Conservation (phyloP, 1,140 invertebrate species). For the Drosophila sturtevanti region DNA sequence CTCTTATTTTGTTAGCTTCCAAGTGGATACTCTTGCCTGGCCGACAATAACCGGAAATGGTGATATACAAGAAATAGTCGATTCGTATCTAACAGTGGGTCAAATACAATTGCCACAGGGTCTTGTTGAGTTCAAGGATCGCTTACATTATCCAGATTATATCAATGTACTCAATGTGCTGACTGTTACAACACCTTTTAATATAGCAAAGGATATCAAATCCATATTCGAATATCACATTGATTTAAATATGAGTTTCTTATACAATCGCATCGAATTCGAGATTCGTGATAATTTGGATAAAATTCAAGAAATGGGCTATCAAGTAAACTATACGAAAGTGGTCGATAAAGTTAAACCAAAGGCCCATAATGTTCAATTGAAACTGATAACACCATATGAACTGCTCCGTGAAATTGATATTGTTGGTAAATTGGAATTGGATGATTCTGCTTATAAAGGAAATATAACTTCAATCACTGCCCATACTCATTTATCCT, state of each 20-base stretch:
- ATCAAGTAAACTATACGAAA: conserved; percentile 84
- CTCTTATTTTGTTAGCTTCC: conserved; percentile 85
- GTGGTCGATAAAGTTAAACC: conserved; percentile 83
- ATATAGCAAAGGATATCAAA: conserved; percentile 84
- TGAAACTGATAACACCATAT: conserved; percentile 85
- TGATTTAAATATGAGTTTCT: conserved; percentile 84
- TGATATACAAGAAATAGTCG: conserved; percentile 85
- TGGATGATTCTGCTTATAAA: conserved; percentile 84
- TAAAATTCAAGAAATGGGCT: conserved; percentile 69
- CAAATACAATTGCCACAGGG: conserved; percentile 84
- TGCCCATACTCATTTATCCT: conserved; percentile 82
- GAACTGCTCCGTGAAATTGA: conserved; percentile 83
- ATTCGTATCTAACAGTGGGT: conserved; percentile 83
- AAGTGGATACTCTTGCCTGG: conserved; percentile 86
- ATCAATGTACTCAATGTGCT: conserved; percentile 87
- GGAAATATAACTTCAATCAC: conserved; percentile 83
- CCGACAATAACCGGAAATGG: conserved; percentile 85
- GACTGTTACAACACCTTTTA: conserved; percentile 86
- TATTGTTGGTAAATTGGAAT: conserved; percentile 83
- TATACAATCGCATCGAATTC: conserved; percentile 82
- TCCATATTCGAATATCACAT: conserved; percentile 86
- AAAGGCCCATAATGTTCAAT: conserved; percentile 82
- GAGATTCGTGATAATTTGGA: conserved; percentile 84
- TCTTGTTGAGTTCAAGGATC: conserved; percentile 84
- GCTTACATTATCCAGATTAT: conserved; percentile 84